Percentiles rank a stretch among this genome's conserved stretches.
Evolutionary conservation across 2,888 invertebrate species (phyloP).

Genomic region (Exephanes ischioxanthus): DNA sequence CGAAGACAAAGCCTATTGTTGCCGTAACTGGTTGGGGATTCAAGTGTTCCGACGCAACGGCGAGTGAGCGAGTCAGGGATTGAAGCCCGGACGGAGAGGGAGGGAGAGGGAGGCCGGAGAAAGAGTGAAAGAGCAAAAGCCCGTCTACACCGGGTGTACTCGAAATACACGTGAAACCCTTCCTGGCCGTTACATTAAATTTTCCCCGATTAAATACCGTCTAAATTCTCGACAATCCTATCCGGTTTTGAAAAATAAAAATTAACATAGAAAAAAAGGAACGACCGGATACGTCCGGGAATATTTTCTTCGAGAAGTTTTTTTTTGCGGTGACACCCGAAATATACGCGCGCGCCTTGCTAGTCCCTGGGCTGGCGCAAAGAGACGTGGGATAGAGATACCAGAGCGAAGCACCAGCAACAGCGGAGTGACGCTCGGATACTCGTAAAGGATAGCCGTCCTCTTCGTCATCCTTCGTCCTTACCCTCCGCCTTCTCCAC

Average conservation of each 20-base stretch:
- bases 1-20: constrained; percentile 85
- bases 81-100: constrained; percentile 8
- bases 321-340: constrained; percentile 1
- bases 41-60: constrained; percentile 84
- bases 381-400: constrained; percentile 37
- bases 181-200: background rate
- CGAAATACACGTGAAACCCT: constrained; percentile 1
- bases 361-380: constrained; percentile 18
- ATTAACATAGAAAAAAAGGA: background rate
- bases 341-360: constrained; percentile 14
- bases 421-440: constrained; percentile 66
- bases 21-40: constrained; percentile 85
- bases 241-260: no score
- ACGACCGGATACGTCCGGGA: background rate
- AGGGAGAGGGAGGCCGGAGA: constrained; percentile 25
- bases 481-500: constrained; percentile 26
- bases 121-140: constrained; percentile 56
- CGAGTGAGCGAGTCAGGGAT: constrained; percentile 65
- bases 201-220: background rate
- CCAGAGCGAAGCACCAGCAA: constrained; percentile 59
- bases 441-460: constrained; percentile 21
- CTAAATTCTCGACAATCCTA: no score
- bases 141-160: constrained; percentile 64
- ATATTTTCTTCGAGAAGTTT: background rate
- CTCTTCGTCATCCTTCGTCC: constrained; percentile 34